Percentiles rank a stretch among this genome's conserved stretches.
These are phyloP conservation scores for Petromus typicus DNA, from an alignment of 2,113 vertebrate genomes.

Conservation along the genomic window DNA sequence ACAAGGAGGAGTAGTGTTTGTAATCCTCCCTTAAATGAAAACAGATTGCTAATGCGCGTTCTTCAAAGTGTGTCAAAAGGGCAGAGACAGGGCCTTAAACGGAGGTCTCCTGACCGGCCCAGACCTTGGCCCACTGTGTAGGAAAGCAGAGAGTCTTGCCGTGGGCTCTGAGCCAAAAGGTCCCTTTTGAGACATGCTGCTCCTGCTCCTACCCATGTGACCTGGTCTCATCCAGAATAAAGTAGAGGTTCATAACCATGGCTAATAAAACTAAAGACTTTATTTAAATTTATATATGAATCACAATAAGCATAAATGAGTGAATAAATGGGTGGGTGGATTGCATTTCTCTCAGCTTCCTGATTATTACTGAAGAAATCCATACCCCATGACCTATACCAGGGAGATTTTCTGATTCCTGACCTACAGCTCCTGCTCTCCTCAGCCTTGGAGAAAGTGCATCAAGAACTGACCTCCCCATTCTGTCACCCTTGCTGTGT, in stretches of 20 bases:
- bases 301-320: neutral
- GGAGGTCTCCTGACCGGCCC: neutral
- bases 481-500: neutral
- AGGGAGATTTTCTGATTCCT: neutral
- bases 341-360: neutral
- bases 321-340: neutral
- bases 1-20: neutral
- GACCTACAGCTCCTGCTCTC: neutral
- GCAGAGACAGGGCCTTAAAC: neutral
- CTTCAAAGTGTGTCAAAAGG: neutral
- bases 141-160: neutral
- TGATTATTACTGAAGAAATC: neutral
- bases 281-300: neutral
- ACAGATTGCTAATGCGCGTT: neutral
- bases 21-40: neutral
- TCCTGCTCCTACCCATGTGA: neutral
- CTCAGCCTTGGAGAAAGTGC: neutral
- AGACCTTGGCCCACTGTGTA: neutral
- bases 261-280: neutral
- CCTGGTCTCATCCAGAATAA: neutral
- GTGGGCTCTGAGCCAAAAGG: too few species aligned
- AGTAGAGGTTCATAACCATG: neutral
- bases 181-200: neutral
- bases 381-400: neutral
- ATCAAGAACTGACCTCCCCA: neutral